phyloP scores from a whole-genome alignment of 2,113 vertebrate genomes.

The Callithrix jacchus region DNA sequence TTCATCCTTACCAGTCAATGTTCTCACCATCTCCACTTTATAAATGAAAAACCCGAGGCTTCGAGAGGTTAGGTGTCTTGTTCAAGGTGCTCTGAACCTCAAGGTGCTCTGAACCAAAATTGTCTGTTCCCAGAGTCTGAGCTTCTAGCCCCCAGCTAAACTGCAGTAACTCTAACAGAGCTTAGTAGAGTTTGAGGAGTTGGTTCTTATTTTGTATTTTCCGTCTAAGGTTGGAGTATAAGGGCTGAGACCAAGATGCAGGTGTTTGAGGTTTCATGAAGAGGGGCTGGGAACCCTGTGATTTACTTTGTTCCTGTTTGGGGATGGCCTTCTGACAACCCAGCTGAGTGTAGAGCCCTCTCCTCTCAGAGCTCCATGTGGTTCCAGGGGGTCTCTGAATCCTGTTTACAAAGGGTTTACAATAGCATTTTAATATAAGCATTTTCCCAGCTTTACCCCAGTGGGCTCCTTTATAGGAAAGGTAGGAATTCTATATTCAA shows the following conservation, averaged over 20 bases:
- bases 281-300: not conserved
- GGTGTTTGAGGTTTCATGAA: conserved; percentile 16
- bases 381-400: not conserved
- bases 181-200: not conserved
- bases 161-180: not conserved
- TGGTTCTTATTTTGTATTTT: not conserved
- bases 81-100: conserved; percentile 15
- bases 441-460: not conserved
- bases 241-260: not conserved
- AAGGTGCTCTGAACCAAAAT: not conserved
- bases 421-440: too few relatives aligned
- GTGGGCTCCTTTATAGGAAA: not conserved
- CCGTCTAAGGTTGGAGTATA: not conserved
- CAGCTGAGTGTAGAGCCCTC: not conserved
- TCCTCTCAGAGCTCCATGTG: not conserved
- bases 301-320: not conserved
- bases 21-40: not conserved
- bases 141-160: not conserved
- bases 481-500: not conserved
- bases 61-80: not conserved
- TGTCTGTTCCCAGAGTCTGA: not conserved
- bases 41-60: not conserved
- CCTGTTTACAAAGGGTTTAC: too few relatives aligned
- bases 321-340: not conserved
- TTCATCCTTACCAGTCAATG: not conserved